These are phyloP conservation scores for Drosophila histrio DNA, from an alignment of 2,888 invertebrate genomes.

Conservation along the genomic window DNA sequence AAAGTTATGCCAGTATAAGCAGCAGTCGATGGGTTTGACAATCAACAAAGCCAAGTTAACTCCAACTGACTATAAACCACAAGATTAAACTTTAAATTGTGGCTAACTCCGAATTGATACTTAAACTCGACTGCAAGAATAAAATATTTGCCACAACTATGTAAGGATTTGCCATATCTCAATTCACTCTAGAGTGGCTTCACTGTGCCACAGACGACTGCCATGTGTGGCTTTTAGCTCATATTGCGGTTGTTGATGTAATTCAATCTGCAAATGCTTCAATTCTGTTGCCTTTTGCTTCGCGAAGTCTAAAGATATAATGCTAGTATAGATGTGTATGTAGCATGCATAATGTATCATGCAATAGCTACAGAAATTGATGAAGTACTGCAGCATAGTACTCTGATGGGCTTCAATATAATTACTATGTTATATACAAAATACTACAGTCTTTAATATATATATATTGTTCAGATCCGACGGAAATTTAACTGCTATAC, in stretches of 20 bases:
- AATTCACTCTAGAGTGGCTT: slow-evolving; percentile 23
- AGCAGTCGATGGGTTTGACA: slow-evolving; percentile 6
- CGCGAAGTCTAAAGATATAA: neutral
- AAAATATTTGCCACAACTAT: slow-evolving; percentile 10
- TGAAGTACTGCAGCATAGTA: slow-evolving; percentile 49
- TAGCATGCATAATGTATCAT: slow-evolving; percentile 3
- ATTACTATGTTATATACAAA: too few species aligned
- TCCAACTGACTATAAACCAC: slow-evolving; percentile 5
- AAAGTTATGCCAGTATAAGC: slow-evolving; percentile 36
- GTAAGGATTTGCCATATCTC: neutral
- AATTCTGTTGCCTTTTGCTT: slow-evolving; percentile 25
- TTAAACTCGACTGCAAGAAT: neutral
- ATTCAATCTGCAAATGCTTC: slow-evolving; percentile 64
- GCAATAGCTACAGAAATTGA: slow-evolving; percentile 39
- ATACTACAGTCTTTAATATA: too few species aligned
- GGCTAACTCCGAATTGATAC: neutral
- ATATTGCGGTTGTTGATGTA: slow-evolving; percentile 48
- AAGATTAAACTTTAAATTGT: slow-evolving; percentile 10
- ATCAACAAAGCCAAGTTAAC: slow-evolving; percentile 10
- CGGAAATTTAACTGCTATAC: too few species aligned
- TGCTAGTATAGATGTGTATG: neutral
- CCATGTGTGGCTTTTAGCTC: neutral
- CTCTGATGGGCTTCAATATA: neutral
- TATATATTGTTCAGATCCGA: too few species aligned
- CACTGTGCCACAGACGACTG: slow-evolving; percentile 32